A percentile compares a stretch with the other conserved stretches of the same genome.
Evolutionary conservation across 92 coral and sea anemone genomes (phyloP).

Genomic region (Parazoanthus darwini): DNA sequence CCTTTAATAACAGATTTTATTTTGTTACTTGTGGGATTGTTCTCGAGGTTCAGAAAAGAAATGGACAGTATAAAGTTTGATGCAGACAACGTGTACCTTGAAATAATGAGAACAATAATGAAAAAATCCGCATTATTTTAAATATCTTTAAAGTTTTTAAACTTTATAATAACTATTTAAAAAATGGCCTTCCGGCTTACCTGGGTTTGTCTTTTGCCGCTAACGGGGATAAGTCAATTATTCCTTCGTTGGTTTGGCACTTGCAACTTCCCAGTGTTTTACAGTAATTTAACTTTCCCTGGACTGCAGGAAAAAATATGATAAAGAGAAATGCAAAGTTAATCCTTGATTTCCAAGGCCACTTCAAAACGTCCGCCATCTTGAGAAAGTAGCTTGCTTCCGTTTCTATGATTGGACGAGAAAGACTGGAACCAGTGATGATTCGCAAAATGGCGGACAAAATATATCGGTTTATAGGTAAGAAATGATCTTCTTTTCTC

Average conservation of each 20-base stretch:
- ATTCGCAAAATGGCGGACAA: constrained; percentile 75
- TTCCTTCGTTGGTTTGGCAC: constrained; percentile 21
- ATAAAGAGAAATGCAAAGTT: neutral
- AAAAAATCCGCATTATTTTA: too few relatives aligned
- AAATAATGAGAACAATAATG: too few relatives aligned
- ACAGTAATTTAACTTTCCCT: neutral
- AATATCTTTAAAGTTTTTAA: neutral
- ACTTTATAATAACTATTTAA: too few relatives aligned
- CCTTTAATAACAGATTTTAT: too few relatives aligned
- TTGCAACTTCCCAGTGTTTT: constrained; percentile 7
- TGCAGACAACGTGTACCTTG: too few relatives aligned
- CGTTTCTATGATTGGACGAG: constrained; percentile 32
- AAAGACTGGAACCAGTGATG: constrained; percentile 48
- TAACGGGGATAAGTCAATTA: constrained; percentile 12
- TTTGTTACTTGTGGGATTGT: too few relatives aligned
- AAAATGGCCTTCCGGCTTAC: neutral
- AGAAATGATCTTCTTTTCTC: neutral
- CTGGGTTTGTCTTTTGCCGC: constrained; percentile 27
- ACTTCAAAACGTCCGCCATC: constrained; percentile 19
- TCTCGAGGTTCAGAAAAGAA: too few relatives aligned
- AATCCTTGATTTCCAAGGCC: neutral
- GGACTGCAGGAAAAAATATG: neutral
- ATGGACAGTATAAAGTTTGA: too few relatives aligned
- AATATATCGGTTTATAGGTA: constrained; percentile 65
- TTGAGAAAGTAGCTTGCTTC: neutral